Base-by-base conservation (phyloP, 2,797 vertebrate species). In the Sebastes iracundus region DNA sequence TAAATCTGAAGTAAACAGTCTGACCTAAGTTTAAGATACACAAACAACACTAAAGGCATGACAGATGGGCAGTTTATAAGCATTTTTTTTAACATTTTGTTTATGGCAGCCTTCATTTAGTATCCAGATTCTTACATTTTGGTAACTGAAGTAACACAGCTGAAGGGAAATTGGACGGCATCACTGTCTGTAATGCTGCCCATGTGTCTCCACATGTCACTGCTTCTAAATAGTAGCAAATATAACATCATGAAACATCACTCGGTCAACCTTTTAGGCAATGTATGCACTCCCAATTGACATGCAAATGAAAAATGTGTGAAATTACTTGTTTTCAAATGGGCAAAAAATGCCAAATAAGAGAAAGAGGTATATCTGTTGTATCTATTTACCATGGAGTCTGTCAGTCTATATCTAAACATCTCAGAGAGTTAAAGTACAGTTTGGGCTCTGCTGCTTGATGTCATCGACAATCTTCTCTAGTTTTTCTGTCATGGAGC, bases 401-500 rank as follows among this genome's bases (percentile, higher is more conserved):
- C 14, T 33, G 22, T 67, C 28, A 62, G 55, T 62, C 22, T 52
- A 20, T 13, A 42, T 49, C 56, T 61, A 16, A 60, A 30, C 25
- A 61, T 42, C 22, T 12, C 16, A 55, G 6, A 64, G 18, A n/a
- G 0, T n/a, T 3, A 83, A 69, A 7, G 0, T 66, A 71, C 93
- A 94, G 4, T 65, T 49, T 64, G 53, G 46, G 4, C 3, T 52
- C 2, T 72, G 65, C 55, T 73, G 22, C 49, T 87, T 9, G 10
- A 94, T 75, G 27, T 78, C 67, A 7, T 1, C 5, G 0, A 95
- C 6, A 2, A 58, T 87, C 4, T 3, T 83, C 18, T 81, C 27
- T 1, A 96, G 69, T 60, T 81, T 90, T 0, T 77, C 22, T 20
- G 74, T 82, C 33, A 81, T 23, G 3, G 18, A 14, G 33, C 1